These are phyloP conservation scores for Acanthosepion pharaonis DNA, from an alignment of 2,888 invertebrate genomes.

Conservation along the genomic window DNA sequence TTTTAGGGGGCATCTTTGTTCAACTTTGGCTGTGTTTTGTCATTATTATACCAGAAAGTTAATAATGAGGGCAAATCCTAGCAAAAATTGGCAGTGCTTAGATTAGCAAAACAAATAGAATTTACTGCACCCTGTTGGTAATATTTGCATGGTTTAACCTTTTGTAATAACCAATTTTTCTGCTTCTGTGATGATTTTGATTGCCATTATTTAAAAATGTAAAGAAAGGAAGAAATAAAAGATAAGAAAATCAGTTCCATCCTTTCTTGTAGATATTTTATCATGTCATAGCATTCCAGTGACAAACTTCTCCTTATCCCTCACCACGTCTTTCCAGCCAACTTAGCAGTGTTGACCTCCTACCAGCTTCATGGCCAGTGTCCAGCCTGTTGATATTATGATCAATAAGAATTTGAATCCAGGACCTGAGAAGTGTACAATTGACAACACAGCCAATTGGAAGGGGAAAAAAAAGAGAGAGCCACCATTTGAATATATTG, in stretches of 20 bases:
- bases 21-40: too few relatives aligned
- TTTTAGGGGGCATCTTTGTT: too few relatives aligned
- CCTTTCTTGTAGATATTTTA: not conserved
- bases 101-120: too few relatives aligned
- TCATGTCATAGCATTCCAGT: not conserved
- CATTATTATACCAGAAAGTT: too few relatives aligned
- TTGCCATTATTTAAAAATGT: not conserved
- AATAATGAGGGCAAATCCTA: too few relatives aligned
- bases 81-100: too few relatives aligned
- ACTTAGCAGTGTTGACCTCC: not conserved
- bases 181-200: not conserved
- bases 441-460: not conserved
- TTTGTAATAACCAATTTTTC: not conserved
- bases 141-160: too few relatives aligned
- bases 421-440: not conserved
- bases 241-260: not conserved
- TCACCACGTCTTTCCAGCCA: not conserved
- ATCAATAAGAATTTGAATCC: slow-evolving; percentile 12
- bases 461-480: not conserved
- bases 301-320: not conserved
- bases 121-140: too few relatives aligned
- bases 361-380: not conserved
- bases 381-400: not conserved
- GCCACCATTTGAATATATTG: not conserved
- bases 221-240: not conserved